Conservation (phyloP, 1,140 invertebrate species). For the Anastrepha ludens region DNA sequence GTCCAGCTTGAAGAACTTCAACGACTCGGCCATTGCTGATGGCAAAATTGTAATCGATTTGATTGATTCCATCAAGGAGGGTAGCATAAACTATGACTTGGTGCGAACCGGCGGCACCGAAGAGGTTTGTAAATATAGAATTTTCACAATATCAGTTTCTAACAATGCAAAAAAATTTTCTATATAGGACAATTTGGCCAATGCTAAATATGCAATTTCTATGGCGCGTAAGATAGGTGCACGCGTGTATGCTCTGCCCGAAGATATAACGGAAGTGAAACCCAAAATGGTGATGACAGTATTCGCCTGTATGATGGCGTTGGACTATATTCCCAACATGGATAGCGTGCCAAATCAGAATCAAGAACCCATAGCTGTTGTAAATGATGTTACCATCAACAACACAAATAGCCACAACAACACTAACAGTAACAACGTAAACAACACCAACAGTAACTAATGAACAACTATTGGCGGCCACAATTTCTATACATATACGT, state of each 20-base stretch:
- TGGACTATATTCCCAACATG: conserved; percentile 94
- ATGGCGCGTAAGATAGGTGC: conserved; percentile 98
- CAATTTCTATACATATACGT: conserved; percentile 12
- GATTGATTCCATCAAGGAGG: conserved; percentile 97
- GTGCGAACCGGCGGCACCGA: conserved; percentile 85
- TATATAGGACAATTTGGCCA: conserved; percentile 90
- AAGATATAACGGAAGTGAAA: conserved; percentile 98
- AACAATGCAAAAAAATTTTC: neutral
- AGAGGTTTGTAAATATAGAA: conserved; percentile 80
- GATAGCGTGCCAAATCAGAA: conserved; percentile 76
- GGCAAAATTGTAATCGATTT: conserved; percentile 94
- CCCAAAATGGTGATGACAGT: conserved; percentile 99
- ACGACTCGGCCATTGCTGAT: conserved; percentile 90
- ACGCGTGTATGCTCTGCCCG: conserved; percentile 97
- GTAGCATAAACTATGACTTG: conserved; percentile 94
- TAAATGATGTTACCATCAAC: conserved; percentile 49
- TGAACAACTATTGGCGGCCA: conserved; percentile 28
- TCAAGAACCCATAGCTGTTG: conserved; percentile 63
- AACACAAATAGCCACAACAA: conserved; percentile 59
- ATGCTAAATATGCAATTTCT: conserved; percentile 99
- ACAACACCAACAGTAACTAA: conserved; percentile 55
- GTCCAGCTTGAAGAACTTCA: conserved; percentile 89
- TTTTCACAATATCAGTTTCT: neutral
- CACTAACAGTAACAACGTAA: conserved; percentile 55
- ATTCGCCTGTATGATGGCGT: conserved; percentile 98